Percentiles rank a stretch among this genome's conserved stretches.
Conservation (phyloP, 2,113 vertebrate species). For the Zosterops borbonicus region DNA sequence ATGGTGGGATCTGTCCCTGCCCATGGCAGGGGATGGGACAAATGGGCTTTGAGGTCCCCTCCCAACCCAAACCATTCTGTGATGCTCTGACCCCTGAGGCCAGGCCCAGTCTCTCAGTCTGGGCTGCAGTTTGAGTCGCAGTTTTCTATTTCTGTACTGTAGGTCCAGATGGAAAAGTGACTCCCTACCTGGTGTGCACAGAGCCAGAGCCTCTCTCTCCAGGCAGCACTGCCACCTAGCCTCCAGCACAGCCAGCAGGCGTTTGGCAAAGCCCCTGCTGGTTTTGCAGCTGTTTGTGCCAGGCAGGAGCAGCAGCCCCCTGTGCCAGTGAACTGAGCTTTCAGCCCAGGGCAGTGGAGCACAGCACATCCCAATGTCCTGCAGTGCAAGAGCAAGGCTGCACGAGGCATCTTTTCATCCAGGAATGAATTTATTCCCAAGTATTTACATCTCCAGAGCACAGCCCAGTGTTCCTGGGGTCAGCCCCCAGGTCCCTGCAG, state of each 20-base stretch:
- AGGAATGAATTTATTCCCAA: background rate
- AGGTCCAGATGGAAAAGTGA: background rate
- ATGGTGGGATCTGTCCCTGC: no score
- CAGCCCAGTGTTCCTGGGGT: background rate
- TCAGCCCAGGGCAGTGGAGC: background rate
- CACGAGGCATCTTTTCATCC: background rate
- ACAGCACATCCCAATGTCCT: background rate
- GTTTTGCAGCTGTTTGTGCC: background rate
- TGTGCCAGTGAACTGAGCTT: background rate
- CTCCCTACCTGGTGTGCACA: background rate
- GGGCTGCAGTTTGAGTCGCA: background rate
- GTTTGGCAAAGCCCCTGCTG: background rate
- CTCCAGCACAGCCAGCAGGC: background rate
- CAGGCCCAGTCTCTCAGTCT: no score
- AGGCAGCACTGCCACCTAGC: background rate
- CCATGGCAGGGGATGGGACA: background rate
- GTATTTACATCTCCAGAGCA: background rate
- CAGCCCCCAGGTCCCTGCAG: background rate
- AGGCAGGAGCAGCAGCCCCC: background rate
- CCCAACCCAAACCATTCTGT: background rate
- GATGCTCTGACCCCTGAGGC: background rate
- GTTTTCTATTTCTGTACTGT: background rate
- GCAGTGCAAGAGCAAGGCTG: background rate
- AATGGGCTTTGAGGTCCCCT: background rate
- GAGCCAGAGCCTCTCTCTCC: background rate